Percentiles rank a stretch among this genome's conserved stretches.
Evolutionary conservation across 1,140 invertebrate species (phyloP).

Genomic region (Eufriesea mexicana): DNA sequence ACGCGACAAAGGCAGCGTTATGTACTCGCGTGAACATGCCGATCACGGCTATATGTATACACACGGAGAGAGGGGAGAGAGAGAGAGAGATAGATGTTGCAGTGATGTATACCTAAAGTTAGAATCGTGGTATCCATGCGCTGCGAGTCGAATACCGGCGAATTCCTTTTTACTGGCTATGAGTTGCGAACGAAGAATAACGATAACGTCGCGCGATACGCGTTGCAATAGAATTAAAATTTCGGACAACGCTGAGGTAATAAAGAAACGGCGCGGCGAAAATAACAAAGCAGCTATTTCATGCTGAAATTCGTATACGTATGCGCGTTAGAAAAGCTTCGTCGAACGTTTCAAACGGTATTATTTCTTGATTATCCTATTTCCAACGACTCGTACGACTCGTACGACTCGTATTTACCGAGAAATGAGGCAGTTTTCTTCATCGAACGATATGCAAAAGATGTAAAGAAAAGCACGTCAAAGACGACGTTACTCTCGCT

Average conservation of each 20-base stretch:
- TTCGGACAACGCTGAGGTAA: too few relatives aligned
- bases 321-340: too few relatives aligned
- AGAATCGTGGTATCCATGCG: slow-evolving; percentile 30
- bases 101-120: slow-evolving; percentile 67
- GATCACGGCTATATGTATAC: slow-evolving; percentile 31
- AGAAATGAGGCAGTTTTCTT: not conserved
- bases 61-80: slow-evolving; percentile 32
- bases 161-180: slow-evolving; percentile 22
- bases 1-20: slow-evolving; percentile 46
- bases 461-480: slow-evolving; percentile 21
- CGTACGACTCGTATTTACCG: too few relatives aligned
- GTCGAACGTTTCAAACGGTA: too few relatives aligned
- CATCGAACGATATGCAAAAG: slow-evolving; percentile 24
- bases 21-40: slow-evolving; percentile 50
- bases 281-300: too few relatives aligned
- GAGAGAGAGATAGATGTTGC: slow-evolving; percentile 52
- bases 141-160: slow-evolving; percentile 2
- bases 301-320: too few relatives aligned
- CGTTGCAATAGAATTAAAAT: not conserved
- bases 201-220: not conserved
- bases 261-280: too few relatives aligned
- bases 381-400: too few relatives aligned
- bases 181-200: not conserved
- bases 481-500: slow-evolving; percentile 47
- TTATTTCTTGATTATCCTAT: too few relatives aligned